Base-by-base conservation (phyloP, 2,888 invertebrate genomes). In the Leptinotarsa haldemani region DNA sequence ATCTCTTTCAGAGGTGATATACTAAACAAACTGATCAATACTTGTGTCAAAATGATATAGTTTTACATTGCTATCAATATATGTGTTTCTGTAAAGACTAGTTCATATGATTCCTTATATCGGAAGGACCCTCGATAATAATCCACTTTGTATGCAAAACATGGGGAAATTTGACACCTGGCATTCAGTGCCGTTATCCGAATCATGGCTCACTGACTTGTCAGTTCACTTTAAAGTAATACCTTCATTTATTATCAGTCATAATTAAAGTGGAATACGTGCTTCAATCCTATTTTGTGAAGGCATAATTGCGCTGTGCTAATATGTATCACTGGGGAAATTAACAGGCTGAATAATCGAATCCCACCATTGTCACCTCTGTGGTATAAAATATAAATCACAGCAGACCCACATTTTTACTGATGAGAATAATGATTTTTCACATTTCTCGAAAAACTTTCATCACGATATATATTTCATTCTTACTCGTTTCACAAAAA, bases 281-380 rank as follows among this genome's bases (percentile, higher is more conserved):
- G 84, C 78, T 82, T 80, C 80, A 81, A 82, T 82, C 80, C 78
- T 58, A 73, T 71, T 64, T 71, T 67, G 75, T 48, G 68, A 70
- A 78, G 77, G 77, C 69, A 79, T 81, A 81, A 82, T 82, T 80
- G 81, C 79, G 82, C 81, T 77, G 81, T 80, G 83, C 82, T 86
- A 85, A 86, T 85, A 80, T 83, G 83, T 83, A 87, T 87, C 87
- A 86, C 87, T 86, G 84, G 87, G 87, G 87, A 87, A 87, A 87
- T 87, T 87, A 87, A 86, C 85, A 85, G 85, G 84, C 86, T 87
- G 86, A 87, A 87, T 86, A 87, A 86, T 84, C 86, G 81, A 83
- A 82, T 80, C 74, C 77, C 74, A 73, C 76, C 69, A 69, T 71
- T 69, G 40, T 46, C 73, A 70, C 65, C 73, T 71, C 69, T 69